These are phyloP conservation scores for Ctenopoma multispine DNA, from an alignment of 2,797 vertebrate species.

Conservation along the genomic window DNA sequence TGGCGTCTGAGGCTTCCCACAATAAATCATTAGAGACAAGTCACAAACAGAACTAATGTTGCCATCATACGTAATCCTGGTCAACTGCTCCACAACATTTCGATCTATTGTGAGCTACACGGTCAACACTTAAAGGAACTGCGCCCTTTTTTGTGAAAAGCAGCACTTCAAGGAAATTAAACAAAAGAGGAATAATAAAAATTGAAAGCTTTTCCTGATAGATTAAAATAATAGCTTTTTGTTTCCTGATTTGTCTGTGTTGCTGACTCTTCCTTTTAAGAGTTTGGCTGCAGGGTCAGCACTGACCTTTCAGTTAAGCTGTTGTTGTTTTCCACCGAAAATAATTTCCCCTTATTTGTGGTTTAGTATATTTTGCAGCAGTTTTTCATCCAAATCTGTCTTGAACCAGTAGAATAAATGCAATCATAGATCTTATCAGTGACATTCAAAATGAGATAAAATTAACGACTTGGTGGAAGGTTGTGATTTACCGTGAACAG, in stretches of 20 bases:
- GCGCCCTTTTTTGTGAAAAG: slow-evolving; percentile 33
- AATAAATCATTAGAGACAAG: slow-evolving; percentile 69
- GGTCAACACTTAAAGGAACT: slow-evolving; percentile 39
- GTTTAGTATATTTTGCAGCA: background rate
- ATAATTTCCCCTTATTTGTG: background rate
- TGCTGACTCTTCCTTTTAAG: slow-evolving; percentile 69
- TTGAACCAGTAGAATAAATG: too few species aligned
- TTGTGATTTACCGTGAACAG: slow-evolving; percentile 49
- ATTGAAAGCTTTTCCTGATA: slow-evolving; percentile 29
- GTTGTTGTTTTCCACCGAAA: slow-evolving; percentile 51
- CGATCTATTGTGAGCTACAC: background rate
- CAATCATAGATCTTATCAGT: background rate
- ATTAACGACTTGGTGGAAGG: background rate
- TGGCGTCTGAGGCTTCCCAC: slow-evolving; percentile 78
- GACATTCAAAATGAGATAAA: background rate
- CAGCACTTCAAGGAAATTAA: slow-evolving; percentile 58
- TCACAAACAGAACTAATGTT: slow-evolving; percentile 65
- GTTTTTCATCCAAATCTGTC: background rate
- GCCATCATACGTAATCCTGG: slow-evolving; percentile 42
- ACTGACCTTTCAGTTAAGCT: slow-evolving; percentile 53
- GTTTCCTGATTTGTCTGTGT: slow-evolving; percentile 59
- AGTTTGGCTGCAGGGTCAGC: slow-evolving; percentile 70
- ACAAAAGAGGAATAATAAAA: slow-evolving; percentile 54
- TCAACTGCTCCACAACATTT: slow-evolving; percentile 33
- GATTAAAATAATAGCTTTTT: slow-evolving; percentile 41